Percentiles rank a stretch among this genome's conserved stretches.
Conservation (phyloP, 2,888 invertebrate genomes). For the Seira sanloemensis region DNA sequence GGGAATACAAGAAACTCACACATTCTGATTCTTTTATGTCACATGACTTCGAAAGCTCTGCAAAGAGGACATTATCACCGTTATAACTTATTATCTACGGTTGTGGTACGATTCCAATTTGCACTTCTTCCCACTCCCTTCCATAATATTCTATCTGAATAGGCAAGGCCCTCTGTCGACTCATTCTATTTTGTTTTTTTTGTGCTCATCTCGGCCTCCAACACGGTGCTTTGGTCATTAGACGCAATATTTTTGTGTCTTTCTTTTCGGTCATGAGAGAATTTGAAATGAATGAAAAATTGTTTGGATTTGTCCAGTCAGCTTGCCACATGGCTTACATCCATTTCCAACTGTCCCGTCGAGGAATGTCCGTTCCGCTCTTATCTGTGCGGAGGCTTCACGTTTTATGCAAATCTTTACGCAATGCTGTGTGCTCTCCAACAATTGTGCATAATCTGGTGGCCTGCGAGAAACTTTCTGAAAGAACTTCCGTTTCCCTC, state of each 20-base stretch:
- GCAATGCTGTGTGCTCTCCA: too few species aligned
- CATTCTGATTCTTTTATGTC: conserved; percentile 47
- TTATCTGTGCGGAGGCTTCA: not conserved
- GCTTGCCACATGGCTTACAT: too few species aligned
- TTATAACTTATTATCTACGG: not conserved
- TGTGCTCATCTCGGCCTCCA: too few species aligned
- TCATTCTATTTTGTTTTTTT: not conserved
- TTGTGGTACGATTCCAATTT: not conserved
- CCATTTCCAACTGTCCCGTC: not conserved
- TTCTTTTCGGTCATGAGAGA: not conserved
- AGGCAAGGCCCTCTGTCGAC: not conserved
- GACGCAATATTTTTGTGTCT: too few species aligned
- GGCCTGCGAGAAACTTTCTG: too few species aligned
- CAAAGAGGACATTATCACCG: not conserved
- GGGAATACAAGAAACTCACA: conserved; percentile 13
- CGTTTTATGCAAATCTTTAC: not conserved
- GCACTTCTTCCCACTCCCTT: not conserved
- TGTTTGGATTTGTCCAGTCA: not conserved
- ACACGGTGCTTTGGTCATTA: too few species aligned
- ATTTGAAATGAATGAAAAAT: not conserved
- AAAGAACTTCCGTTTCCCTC: too few species aligned
- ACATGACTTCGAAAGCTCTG: too few species aligned
- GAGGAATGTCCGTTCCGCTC: not conserved
- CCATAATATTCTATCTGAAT: not conserved
- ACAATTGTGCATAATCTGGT: too few species aligned